Percentiles rank a stretch among this genome's conserved stretches.
Evolutionary conservation across 1,140 invertebrate genomes (phyloP).

Genomic region (Conus betulinus): DNA sequence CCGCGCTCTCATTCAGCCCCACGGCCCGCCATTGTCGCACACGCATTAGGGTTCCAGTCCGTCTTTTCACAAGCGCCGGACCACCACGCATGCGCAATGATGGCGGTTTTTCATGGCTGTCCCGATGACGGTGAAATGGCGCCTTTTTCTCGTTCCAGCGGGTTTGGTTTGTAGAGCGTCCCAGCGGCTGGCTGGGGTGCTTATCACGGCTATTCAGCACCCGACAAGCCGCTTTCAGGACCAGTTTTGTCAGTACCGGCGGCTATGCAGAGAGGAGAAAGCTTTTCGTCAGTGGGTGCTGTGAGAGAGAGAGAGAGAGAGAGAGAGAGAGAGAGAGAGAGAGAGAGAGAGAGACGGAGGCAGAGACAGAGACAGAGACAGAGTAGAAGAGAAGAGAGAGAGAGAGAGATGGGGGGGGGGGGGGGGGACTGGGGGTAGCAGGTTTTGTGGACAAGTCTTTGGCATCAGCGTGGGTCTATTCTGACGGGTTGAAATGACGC

Average conservation of each 20-base stretch:
- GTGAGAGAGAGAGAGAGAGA: no score
- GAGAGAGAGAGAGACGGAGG: no score
- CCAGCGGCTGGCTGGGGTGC: not conserved
- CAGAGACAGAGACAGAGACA: no score
- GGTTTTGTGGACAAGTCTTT: not conserved
- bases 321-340: no score
- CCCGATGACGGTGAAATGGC: not conserved
- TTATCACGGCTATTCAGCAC: not conserved
- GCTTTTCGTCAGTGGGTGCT: no score
- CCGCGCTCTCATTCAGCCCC: not conserved
- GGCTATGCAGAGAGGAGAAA: no score
- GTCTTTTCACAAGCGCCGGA: not conserved
- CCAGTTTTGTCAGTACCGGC: no score
- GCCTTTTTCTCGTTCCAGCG: not conserved
- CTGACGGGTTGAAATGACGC: not conserved
- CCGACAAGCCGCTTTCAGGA: not conserved
- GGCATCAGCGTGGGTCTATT: not conserved
- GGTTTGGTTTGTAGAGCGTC: not conserved
- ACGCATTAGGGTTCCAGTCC: slow-evolving; percentile 1
- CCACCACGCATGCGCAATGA: slow-evolving; percentile 5
- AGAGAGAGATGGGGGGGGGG: no score
- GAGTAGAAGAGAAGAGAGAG: no score
- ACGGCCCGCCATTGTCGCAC: not conserved
- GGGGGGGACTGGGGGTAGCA: not conserved
- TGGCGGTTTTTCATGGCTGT: not conserved